A percentile compares a stretch with the other conserved stretches of the same genome.
phyloP scores from a whole-genome alignment of 2,797 vertebrate species.

The Hylomyscus alleni region DNA sequence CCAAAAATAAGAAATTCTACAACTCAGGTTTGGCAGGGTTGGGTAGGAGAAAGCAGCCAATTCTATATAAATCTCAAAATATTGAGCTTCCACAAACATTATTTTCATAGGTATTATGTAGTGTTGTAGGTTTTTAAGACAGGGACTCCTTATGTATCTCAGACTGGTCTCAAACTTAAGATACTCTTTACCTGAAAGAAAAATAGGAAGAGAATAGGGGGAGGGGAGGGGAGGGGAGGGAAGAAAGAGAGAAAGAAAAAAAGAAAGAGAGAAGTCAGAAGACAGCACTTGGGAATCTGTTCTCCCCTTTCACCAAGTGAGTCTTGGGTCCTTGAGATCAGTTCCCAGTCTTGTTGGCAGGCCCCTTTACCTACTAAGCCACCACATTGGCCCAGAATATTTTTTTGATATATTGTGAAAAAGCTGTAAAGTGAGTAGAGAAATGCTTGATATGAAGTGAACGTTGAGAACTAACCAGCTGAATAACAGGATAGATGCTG shows the following conservation, averaged over 20 bases:
- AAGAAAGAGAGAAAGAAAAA: not conserved
- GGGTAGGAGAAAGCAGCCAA: not conserved
- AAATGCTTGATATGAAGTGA: slow-evolving; percentile 1
- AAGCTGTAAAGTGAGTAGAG: slow-evolving; percentile 17
- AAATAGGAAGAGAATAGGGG: not conserved
- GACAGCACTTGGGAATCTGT: not conserved
- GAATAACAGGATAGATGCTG: not conserved
- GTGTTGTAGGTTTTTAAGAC: not conserved
- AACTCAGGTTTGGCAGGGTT: not conserved
- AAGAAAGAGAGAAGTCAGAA: not conserved
- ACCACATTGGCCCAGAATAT: not conserved
- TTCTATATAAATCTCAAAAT: slow-evolving; percentile 25
- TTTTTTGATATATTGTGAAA: slow-evolving; percentile 29
- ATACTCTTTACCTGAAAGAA: not conserved
- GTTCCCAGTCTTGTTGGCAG: not conserved
- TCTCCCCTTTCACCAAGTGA: not conserved
- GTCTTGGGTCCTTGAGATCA: not conserved
- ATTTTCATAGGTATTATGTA: slow-evolving; percentile 11
- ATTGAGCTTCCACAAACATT: slow-evolving; percentile 43
- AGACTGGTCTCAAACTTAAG: not conserved
- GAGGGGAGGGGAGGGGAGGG: not conserved
- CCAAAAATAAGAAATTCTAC: slow-evolving; percentile 49
- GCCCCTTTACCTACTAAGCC: not conserved
- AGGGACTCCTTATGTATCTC: not conserved
- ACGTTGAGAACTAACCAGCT: not conserved